These are phyloP conservation scores for Coenonympha glycerion DNA, from an alignment of 2,888 invertebrate genomes.

Conservation along the genomic window DNA sequence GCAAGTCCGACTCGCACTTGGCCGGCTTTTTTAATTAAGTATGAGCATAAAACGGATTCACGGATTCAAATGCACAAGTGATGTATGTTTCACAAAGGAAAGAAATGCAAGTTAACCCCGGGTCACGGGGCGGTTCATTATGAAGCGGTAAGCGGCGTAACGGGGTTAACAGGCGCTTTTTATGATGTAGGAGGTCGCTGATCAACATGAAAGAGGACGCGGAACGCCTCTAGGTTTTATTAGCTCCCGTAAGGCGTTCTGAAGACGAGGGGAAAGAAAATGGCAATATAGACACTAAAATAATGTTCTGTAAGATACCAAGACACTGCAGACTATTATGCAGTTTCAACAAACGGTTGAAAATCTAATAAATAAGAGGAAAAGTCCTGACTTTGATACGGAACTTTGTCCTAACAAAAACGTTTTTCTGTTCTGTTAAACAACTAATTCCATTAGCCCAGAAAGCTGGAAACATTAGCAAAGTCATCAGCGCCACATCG, in stretches of 20 bases:
- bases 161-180: slow-evolving; percentile 35
- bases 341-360: too few relatives aligned
- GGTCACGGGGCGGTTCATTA: slow-evolving; percentile 35
- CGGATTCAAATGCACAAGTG: not conserved
- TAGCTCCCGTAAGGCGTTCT: slow-evolving; percentile 34
- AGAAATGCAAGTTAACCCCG: slow-evolving; percentile 9
- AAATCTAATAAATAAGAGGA: too few relatives aligned
- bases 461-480: not conserved
- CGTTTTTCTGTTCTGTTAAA: not conserved
- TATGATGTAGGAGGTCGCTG: slow-evolving; percentile 36
- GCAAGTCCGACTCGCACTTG: too few relatives aligned
- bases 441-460: not conserved
- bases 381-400: too few relatives aligned
- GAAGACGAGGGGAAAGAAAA: not conserved
- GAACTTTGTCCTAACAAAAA: too few relatives aligned
- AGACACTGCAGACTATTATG: too few relatives aligned
- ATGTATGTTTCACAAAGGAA: slow-evolving; percentile 4
- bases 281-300: not conserved
- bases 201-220: slow-evolving; percentile 63
- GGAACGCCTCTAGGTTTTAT: slow-evolving; percentile 63
- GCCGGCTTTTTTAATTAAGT: not conserved
- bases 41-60: not conserved
- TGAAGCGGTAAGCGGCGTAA: slow-evolving; percentile 38
- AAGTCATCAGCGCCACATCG: not conserved
- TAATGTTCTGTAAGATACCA: too few relatives aligned